Percentiles rank a stretch among this genome's conserved stretches.
phyloP scores from a whole-genome alignment of 2,797 vertebrate species.

The Podarcis siculus region DNA sequence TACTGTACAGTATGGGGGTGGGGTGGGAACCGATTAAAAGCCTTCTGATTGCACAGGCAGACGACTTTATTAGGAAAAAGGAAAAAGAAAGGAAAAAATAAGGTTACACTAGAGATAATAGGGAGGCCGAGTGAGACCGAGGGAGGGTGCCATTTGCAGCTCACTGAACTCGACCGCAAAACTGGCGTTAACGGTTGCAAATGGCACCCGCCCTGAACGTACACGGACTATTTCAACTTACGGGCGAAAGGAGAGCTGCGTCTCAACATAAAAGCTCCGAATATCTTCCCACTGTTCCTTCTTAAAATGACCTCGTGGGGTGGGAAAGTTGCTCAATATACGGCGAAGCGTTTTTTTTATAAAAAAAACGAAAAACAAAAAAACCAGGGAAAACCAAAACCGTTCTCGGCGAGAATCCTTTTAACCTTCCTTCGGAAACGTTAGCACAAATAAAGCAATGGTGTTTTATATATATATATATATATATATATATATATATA shows the following conservation, averaged over 20 bases:
- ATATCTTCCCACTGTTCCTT: conserved; percentile 64
- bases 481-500: no score
- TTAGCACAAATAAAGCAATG: conserved; percentile 34
- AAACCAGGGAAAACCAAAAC: conserved; percentile 45
- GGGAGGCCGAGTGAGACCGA: conserved; percentile 61
- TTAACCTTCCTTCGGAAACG: background rate
- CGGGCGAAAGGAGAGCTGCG: conserved; percentile 52
- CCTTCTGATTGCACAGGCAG: conserved; percentile 75
- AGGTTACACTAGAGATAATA: conserved; percentile 70
- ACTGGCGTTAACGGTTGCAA: background rate
- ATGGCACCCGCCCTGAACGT: background rate
- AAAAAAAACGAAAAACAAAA: conserved; percentile 52
- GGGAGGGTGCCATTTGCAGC: conserved; percentile 57
- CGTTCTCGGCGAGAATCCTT: background rate
- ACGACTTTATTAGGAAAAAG: conserved; percentile 64
- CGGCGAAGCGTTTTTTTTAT: conserved; percentile 38
- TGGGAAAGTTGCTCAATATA: conserved; percentile 53
- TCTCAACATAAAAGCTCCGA: conserved; percentile 55
- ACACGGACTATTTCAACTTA: conserved; percentile 52
- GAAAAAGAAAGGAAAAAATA: conserved; percentile 11
- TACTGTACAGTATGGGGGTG: conserved; percentile 81
- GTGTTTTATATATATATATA: background rate
- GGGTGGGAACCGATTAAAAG: conserved; percentile 66
- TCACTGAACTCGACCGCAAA: background rate
- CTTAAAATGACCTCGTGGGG: conserved; percentile 61